Evolutionary conservation across 2,797 vertebrate genomes (phyloP).

Genomic region (Hirundo rustica): DNA sequence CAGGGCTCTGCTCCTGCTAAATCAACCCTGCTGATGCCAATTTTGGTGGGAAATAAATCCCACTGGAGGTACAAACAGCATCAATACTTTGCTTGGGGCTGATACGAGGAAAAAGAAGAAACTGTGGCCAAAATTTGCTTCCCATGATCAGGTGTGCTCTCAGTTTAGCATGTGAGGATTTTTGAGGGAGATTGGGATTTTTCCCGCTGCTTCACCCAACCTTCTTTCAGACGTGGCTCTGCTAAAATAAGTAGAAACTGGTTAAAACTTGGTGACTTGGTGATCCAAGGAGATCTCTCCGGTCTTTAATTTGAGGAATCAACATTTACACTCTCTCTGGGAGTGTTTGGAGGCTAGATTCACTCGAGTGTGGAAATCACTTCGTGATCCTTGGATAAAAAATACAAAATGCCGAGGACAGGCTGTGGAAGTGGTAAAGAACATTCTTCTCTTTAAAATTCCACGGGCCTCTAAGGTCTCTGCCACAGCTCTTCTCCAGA

Average conservation of each 20-base stretch:
- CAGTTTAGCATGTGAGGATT: neutral
- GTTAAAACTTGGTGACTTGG: neutral
- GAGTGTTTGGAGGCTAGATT: neutral
- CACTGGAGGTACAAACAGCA: neutral
- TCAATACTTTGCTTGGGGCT: neutral
- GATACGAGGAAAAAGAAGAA: neutral
- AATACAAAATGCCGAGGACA: neutral
- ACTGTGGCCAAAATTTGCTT: neutral
- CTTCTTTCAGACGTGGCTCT: neutral
- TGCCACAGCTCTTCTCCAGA: neutral
- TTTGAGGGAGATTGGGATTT: neutral
- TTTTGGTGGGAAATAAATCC: neutral
- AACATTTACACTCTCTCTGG: neutral
- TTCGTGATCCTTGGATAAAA: neutral
- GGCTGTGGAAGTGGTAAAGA: neutral
- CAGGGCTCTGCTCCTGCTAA: neutral
- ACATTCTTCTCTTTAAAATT: neutral
- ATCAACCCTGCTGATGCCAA: neutral
- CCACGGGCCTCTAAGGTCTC: neutral
- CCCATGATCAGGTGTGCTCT: accelerated
- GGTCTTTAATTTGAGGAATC: neutral
- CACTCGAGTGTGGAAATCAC: neutral
- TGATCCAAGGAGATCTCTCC: neutral
- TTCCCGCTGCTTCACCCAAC: neutral
- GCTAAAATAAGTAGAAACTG: neutral